Percentiles rank a stretch among this genome's conserved stretches.
phyloP scores from a whole-genome alignment of 2,888 invertebrate species.

The Sthenelais limicola region DNA sequence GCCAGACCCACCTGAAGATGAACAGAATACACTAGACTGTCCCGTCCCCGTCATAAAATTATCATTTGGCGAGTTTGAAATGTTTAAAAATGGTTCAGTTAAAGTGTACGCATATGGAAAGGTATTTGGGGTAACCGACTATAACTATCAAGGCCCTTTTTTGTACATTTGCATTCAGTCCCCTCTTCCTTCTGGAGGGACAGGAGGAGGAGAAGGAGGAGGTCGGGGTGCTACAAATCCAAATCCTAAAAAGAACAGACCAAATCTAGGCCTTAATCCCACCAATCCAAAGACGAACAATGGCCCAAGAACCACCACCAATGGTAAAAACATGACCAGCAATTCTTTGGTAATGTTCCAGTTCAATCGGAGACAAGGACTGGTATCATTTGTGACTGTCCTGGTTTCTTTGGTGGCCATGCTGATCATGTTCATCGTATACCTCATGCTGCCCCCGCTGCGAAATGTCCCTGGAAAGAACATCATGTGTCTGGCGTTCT shows the following conservation, averaged over 20 bases:
- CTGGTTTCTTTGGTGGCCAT: conserved; percentile 75
- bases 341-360: conserved; percentile 41
- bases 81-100: conserved; percentile 41
- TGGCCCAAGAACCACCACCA: neutral
- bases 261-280: neutral
- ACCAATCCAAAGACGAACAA: neutral
- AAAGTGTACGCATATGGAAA: neutral
- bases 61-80: conserved; percentile 37
- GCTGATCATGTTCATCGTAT: conserved; percentile 73
- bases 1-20: no score
- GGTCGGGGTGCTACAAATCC: neutral
- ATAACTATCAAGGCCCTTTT: neutral
- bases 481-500: conserved; percentile 74
- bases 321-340: neutral
- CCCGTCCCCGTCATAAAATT: neutral
- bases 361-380: conserved; percentile 43
- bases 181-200: neutral
- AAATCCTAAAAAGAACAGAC: neutral
- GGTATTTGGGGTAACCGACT: conserved; percentile 11
- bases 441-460: conserved; percentile 73
- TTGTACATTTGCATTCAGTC: conserved; percentile 16
- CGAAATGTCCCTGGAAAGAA: conserved; percentile 75
- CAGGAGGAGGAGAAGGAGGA: neutral
- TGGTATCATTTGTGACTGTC: conserved; percentile 78
- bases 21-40: no score